phyloP scores from a whole-genome alignment of 2,888 invertebrate species.

The Drosophila phalerata region DNA sequence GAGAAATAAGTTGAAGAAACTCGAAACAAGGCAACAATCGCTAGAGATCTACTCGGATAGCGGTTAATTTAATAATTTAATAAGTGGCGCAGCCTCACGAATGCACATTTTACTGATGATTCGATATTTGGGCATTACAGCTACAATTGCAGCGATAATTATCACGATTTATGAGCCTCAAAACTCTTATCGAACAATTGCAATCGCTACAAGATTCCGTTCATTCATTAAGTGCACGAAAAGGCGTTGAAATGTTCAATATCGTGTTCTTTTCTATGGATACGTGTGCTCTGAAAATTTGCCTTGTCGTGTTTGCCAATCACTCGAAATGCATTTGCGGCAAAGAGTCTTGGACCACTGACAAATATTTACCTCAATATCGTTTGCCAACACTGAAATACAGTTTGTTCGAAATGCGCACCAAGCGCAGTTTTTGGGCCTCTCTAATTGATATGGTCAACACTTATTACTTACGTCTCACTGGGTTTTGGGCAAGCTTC shows the following conservation, averaged over 20 bases:
- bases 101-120: conserved; percentile 37
- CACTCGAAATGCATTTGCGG: conserved; percentile 76
- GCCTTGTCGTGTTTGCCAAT: conserved; percentile 66
- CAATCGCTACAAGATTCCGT: conserved; percentile 45
- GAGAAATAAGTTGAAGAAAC: conserved; percentile 18
- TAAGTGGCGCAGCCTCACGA: conserved; percentile 74
- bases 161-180: conserved; percentile 74
- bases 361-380: conserved; percentile 53
- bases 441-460: conserved; percentile 27
- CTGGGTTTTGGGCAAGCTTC: conserved; percentile 65
- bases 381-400: conserved; percentile 66
- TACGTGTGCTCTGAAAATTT: conserved; percentile 21
- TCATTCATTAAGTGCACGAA: conserved; percentile 52
- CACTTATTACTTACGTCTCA: conserved; percentile 65
- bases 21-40: conserved; percentile 20
- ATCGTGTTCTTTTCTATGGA: conserved; percentile 30
- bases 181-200: conserved; percentile 64
- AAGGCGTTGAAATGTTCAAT: conserved; percentile 68
- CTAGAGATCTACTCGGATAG: conserved; percentile 48
- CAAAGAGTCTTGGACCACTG: conserved; percentile 23
- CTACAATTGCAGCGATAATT: conserved; percentile 65
- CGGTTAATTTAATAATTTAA: conserved; percentile 79
- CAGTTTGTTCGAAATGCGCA: conserved; percentile 29
- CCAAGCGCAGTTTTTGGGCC: conserved; percentile 48
- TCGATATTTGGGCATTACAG: conserved; percentile 35